Evolutionary conservation across 2,113 vertebrate species (phyloP).

Genomic region (Labrus mixtus): DNA sequence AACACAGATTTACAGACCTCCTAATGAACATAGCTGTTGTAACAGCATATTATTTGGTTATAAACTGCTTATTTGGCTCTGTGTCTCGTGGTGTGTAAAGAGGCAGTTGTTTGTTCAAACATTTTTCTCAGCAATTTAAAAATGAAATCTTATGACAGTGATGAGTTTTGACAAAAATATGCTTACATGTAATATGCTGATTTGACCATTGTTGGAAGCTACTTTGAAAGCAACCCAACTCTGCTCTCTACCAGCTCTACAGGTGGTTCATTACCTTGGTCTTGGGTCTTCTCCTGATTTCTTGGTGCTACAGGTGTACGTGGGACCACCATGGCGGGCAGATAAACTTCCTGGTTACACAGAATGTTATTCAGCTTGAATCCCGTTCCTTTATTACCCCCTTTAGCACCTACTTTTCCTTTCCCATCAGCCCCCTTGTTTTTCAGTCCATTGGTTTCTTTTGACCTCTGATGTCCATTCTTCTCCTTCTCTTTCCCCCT

Average conservation of each 20-base stretch:
- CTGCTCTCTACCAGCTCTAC: not conserved
- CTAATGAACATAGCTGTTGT: too few species aligned
- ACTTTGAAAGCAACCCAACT: not conserved
- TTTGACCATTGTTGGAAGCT: too few species aligned
- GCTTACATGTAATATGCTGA: too few species aligned
- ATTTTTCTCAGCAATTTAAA: too few species aligned
- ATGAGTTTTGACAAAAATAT: too few species aligned
- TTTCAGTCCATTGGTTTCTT: conserved; percentile 54
- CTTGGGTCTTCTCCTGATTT: conserved; percentile 65
- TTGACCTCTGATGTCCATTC: conserved; percentile 50
- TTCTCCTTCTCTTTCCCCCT: conserved; percentile 62
- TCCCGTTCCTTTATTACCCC: conserved; percentile 29
- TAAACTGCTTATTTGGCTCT: too few species aligned
- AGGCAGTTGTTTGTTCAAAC: too few species aligned
- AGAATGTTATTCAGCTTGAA: conserved; percentile 39
- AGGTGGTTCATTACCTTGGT: conserved; percentile 54
- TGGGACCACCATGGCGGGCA: conserved; percentile 78
- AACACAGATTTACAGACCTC: too few species aligned
- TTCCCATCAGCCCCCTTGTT: conserved; percentile 43
- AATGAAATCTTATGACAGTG: too few species aligned
- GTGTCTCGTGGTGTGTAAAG: too few species aligned
- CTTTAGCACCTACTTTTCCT: conserved; percentile 58
- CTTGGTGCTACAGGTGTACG: conserved; percentile 74
- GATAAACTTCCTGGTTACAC: conserved; percentile 61
- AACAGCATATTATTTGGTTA: too few species aligned